phyloP scores from a whole-genome alignment of 1,140 invertebrate genomes.

The Formica selysi region DNA sequence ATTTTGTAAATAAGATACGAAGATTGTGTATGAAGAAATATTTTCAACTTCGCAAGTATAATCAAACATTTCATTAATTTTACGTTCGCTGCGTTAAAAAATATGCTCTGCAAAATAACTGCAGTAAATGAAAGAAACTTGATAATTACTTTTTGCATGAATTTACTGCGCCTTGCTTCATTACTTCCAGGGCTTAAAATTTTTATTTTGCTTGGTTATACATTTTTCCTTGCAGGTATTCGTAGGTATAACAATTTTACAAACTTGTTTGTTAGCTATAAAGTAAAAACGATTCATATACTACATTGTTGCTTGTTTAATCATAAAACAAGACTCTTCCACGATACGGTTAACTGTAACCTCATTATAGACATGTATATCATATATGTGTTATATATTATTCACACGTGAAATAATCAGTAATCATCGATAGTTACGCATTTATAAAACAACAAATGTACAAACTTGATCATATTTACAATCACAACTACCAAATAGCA shows the following conservation, averaged over 20 bases:
- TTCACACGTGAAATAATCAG: neutral
- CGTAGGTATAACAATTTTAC: conserved; percentile 18
- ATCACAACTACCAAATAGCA: neutral
- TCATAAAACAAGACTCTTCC: conserved; percentile 5
- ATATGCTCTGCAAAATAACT: neutral
- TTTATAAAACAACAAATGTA: neutral
- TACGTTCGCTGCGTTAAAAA: conserved; percentile 15
- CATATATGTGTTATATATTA: neutral
- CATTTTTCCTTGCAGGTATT: neutral
- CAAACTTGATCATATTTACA: neutral
- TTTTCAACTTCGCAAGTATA: neutral
- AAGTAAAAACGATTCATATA: conserved; percentile 1
- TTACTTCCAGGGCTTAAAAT: conserved; percentile 30
- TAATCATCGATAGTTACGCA: conserved; percentile 4
- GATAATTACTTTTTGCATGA: conserved; percentile 36
- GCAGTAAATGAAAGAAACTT: neutral
- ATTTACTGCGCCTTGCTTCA: conserved; percentile 6
- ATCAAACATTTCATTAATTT: conserved; percentile 20
- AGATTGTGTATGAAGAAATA: neutral
- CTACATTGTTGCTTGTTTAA: conserved; percentile 7
- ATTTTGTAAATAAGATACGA: conserved; percentile 1
- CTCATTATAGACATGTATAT: neutral
- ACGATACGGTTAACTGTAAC: neutral
- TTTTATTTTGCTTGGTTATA: conserved; percentile 25
- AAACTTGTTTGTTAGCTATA: conserved; percentile 39